Evolutionary conservation across 2,888 invertebrate species (phyloP), one percentile per base, ranked within the genome.

Genomic region (Melolontha melolontha): DNA sequence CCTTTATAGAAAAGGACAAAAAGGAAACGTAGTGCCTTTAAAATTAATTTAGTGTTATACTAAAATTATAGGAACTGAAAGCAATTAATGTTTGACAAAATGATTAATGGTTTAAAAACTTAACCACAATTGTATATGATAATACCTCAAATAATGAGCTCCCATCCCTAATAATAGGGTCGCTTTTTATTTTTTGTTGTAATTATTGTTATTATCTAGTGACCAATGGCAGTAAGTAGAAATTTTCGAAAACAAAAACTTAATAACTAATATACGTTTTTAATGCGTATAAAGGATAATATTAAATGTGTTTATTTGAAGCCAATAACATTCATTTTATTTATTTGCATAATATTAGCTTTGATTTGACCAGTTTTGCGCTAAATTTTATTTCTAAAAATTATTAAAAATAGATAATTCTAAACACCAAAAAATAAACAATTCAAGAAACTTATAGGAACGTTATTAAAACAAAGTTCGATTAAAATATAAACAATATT

Each of bases 71-170:
- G 75, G 76, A 76, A 76, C 76, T 75, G 66, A 69, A 68, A 70
- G 68, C 70, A 80, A 81, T 81, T 81, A 81, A 79, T 79, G 78
- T 79, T 79, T 80, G 80, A 81, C 80, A 81, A 80, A 79, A 81
- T 81, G 81, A 81, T 81, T 81, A 81, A 81, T 81, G 78, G 79
- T 75, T 75, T 70, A 76, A 77, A 79, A 78, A 77, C 78, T 78
- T 75, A 75, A 75, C 77, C 77, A 77, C 78, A 78, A 78, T 75
- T 78, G 76, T 76, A 77, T 78, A 76, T 78, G 77, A 79, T 80
- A 79, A 80, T 78, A 75, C 72, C 74, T 72, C 73, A 75, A 77
- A 75, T 77, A 76, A 75, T 75, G 75, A 75, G 76, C 75, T 75
- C 73, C 74, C 71, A 74, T 78, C 75, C 74, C 71, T 78, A 81